Conservation (phyloP, 1,140 invertebrate genomes). For the Caenorhabditis latens region DNA sequence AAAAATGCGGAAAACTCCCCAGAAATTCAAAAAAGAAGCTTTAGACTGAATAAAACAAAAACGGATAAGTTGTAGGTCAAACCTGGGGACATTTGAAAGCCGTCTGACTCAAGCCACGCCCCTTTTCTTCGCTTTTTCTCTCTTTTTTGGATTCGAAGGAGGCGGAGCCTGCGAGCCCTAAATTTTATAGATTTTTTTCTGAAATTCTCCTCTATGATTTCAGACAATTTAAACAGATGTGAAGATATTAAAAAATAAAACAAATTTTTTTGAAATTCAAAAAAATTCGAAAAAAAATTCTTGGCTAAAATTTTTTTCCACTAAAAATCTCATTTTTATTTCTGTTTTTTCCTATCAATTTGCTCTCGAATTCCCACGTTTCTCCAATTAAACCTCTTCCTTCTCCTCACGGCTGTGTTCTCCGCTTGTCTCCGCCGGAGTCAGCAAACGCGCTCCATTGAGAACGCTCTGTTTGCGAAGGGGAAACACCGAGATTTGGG, state of each 20-base stretch:
- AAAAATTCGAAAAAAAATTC: too few species aligned
- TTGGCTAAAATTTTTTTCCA: too few species aligned
- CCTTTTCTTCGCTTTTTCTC: not conserved
- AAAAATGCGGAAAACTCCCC: too few species aligned
- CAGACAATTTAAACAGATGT: too few species aligned
- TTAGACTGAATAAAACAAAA: too few species aligned
- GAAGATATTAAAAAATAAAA: too few species aligned
- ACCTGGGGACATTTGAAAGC: too few species aligned
- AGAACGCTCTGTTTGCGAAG: not conserved
- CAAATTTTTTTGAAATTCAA: too few species aligned
- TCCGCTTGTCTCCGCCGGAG: not conserved
- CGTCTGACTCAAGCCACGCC: not conserved
- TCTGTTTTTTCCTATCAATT: not conserved
- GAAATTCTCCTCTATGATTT: not conserved
- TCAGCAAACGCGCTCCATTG: conserved; percentile 24
- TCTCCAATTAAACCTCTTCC: not conserved
- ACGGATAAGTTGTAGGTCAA: too few species aligned
- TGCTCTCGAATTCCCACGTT: conserved; percentile 13
- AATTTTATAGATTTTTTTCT: not conserved
- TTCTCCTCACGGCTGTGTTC: not conserved
- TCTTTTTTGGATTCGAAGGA: too few species aligned
- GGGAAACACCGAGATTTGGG: not conserved
- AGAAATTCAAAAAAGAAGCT: too few species aligned
- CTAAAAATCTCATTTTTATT: too few species aligned
- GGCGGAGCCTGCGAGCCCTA: not conserved